A percentile compares a stretch with the other conserved stretches of the same genome.
These are phyloP conservation scores for Caenorhabditis brenneri DNA, from an alignment of 1,140 invertebrate genomes.

Conservation along the genomic window DNA sequence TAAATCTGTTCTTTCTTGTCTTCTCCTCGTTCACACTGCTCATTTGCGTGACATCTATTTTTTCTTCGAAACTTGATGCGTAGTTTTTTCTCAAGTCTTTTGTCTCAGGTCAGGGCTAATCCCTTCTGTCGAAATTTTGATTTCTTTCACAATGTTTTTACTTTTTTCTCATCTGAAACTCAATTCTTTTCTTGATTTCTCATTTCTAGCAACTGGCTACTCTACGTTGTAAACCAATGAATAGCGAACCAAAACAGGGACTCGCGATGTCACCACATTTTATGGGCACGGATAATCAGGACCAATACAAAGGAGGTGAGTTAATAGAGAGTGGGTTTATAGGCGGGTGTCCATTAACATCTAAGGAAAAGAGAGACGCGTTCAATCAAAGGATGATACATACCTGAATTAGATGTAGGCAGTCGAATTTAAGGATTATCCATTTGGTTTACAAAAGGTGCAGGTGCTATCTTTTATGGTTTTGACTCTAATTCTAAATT, in stretches of 20 bases:
- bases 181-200: neutral
- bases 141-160: neutral
- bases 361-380: neutral
- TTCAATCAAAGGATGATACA: conserved; percentile 1
- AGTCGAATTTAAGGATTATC: conserved; percentile 36
- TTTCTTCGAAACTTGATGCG: neutral
- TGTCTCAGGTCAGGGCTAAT: conserved; percentile 12
- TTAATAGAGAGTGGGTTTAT: neutral
- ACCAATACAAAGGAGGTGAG: conserved; percentile 41
- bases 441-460: neutral
- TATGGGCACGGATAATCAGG: conserved; percentile 37
- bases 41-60: neutral
- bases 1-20: neutral
- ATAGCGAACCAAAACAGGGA: conserved; percentile 12
- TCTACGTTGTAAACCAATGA: neutral
- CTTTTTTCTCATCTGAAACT: neutral
- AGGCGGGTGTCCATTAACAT: neutral
- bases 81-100: neutral
- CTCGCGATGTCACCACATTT: conserved; percentile 21
- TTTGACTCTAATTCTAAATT: neutral
- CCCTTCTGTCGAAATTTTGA: neutral
- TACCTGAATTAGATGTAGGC: conserved; percentile 12
- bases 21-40: neutral
- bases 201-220: neutral
- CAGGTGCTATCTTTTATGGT: conserved; percentile 15